Evolutionary conservation across 2,888 invertebrate genomes (phyloP).

Genomic region (Thumatha senex): DNA sequence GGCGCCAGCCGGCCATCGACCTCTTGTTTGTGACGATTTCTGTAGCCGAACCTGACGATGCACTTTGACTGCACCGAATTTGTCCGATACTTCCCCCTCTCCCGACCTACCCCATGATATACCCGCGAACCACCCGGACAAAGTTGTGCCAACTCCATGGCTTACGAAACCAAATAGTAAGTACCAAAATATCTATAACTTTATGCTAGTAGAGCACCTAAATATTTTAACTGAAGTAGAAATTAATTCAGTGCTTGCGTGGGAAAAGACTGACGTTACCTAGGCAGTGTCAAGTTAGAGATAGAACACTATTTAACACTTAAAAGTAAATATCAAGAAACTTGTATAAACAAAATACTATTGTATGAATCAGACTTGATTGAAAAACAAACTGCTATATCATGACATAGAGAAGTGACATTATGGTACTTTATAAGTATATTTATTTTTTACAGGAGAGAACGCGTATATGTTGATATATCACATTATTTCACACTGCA

Average conservation of each 20-base stretch:
- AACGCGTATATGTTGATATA: too few species aligned
- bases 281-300: too few species aligned
- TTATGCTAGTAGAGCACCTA: background rate
- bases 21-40: constrained; percentile 73
- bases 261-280: background rate
- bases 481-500: too few species aligned
- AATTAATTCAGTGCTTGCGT: constrained; percentile 1
- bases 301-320: too few species aligned
- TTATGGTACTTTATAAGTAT: too few species aligned
- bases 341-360: too few species aligned
- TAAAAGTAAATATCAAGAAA: too few species aligned
- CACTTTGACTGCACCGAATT: constrained; percentile 59
- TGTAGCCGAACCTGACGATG: constrained; percentile 63
- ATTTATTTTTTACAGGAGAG: too few species aligned
- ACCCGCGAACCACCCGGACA: constrained; percentile 22
- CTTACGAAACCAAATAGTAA: constrained; percentile 25
- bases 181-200: constrained; percentile 3
- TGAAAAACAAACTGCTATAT: too few species aligned
- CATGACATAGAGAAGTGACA: too few species aligned
- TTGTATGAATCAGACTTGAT: too few species aligned
- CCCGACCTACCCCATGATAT: constrained; percentile 56
- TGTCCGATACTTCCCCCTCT: constrained; percentile 43
- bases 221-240: constrained; percentile 1
- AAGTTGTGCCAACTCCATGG: constrained; percentile 19
- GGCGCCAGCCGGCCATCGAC: constrained; percentile 68